Evolutionary conservation across 92 coral and sea anemone genomes (phyloP).

Genomic region (Epizoanthus ramosus): DNA sequence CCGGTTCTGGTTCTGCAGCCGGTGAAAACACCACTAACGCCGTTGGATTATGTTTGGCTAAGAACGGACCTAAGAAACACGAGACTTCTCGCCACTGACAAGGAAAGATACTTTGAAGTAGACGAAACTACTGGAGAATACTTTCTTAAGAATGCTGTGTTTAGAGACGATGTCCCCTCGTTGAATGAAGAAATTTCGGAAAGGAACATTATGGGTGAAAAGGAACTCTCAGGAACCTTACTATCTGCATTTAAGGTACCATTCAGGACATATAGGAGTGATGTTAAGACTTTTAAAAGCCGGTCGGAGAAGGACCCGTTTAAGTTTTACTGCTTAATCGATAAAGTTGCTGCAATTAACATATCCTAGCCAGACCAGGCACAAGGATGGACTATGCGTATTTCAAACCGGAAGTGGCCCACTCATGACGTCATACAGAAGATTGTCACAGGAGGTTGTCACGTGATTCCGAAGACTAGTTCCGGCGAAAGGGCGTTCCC

Average conservation of each 20-base stretch:
- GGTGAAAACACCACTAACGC: slow-evolving; percentile 45
- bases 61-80: slow-evolving; percentile 37
- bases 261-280: slow-evolving; percentile 52
- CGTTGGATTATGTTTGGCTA: slow-evolving; percentile 23
- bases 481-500: slow-evolving; percentile 48
- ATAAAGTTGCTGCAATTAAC: slow-evolving; percentile 58
- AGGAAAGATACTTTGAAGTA: slow-evolving; percentile 28
- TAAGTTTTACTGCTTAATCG: slow-evolving; percentile 50
- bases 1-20: slow-evolving; percentile 35
- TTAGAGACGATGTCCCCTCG: slow-evolving; percentile 48
- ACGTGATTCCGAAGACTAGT: slow-evolving; percentile 52
- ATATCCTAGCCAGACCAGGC: slow-evolving; percentile 51
- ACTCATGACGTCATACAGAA: slow-evolving; percentile 41
- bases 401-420: slow-evolving; percentile 43
- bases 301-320: slow-evolving; percentile 26
- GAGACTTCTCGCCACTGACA: slow-evolving; percentile 19
- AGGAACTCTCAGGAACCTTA: slow-evolving; percentile 24
- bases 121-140: slow-evolving; percentile 49
- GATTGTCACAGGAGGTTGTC: slow-evolving; percentile 46
- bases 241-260: slow-evolving; percentile 35
- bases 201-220: slow-evolving; percentile 52
- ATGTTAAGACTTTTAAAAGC: neutral
- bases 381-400: slow-evolving; percentile 38
- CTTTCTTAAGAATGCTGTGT: slow-evolving; percentile 47
- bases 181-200: slow-evolving; percentile 36